phyloP scores from a whole-genome alignment of 2,888 invertebrate species.

The Barypeithes pellucidus region DNA sequence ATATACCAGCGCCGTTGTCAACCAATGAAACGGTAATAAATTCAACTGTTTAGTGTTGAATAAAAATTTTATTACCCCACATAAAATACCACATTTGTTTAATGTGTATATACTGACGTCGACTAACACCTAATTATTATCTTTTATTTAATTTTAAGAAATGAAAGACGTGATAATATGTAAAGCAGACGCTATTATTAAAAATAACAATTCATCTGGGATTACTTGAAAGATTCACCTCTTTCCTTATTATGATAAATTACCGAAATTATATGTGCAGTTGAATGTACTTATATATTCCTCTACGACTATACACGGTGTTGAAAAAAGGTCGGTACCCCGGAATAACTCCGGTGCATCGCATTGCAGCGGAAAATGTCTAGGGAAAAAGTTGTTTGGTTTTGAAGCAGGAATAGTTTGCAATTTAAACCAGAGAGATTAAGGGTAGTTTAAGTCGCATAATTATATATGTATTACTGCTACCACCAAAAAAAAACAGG shows the following conservation, averaged over 20 bases:
- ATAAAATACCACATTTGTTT: constrained; percentile 38
- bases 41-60: constrained; percentile 10
- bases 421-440: too few species aligned
- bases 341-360: too few species aligned
- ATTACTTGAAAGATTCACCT: not conserved
- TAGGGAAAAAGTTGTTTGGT: too few species aligned
- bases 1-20: constrained; percentile 13
- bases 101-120: constrained; percentile 28
- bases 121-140: constrained; percentile 46
- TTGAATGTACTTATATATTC: too few species aligned
- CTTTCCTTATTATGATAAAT: constrained; percentile 4
- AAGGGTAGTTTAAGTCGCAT: too few species aligned
- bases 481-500: too few species aligned
- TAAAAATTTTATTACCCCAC: constrained; percentile 19
- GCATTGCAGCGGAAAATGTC: too few species aligned
- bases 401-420: too few species aligned
- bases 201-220: constrained; percentile 34
- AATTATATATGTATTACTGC: too few species aligned
- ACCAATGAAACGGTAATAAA: constrained; percentile 7
- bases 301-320: too few species aligned
- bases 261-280: not conserved
- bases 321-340: too few species aligned
- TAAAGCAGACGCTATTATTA: constrained; percentile 34
- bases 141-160: constrained; percentile 36
- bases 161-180: constrained; percentile 23